These are phyloP conservation scores for Dugesia japonica DNA, from an alignment of 2,888 invertebrate genomes.

Conservation along the genomic window DNA sequence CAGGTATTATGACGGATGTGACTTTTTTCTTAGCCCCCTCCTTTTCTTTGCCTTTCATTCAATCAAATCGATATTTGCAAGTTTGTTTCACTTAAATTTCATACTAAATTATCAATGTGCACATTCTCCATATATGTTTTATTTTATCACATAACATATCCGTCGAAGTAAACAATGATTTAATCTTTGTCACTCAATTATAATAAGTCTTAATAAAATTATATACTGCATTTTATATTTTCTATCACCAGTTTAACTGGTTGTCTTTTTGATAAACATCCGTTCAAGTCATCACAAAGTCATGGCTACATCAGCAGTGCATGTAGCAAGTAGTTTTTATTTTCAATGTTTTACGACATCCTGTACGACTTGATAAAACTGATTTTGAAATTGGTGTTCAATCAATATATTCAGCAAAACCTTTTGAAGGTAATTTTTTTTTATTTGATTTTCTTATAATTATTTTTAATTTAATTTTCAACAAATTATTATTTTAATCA, in stretches of 20 bases:
- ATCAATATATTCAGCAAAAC: background rate
- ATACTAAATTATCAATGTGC: background rate
- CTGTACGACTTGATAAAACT: conserved; percentile 5
- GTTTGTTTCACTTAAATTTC: background rate
- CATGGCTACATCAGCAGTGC: conserved; percentile 16
- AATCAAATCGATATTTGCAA: background rate
- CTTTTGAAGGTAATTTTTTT: background rate
- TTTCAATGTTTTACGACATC: conserved; percentile 15
- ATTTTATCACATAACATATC: conserved; percentile 20
- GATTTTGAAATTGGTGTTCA: background rate
- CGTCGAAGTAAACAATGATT: conserved; percentile 20
- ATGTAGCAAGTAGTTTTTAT: conserved; percentile 16
- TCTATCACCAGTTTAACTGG: background rate
- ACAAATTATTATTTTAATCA: too few relatives aligned
- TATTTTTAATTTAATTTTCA: too few relatives aligned
- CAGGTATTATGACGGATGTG: too few relatives aligned
- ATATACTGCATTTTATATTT: background rate
- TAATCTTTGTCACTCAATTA: conserved; percentile 20
- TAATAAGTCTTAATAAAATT: background rate
- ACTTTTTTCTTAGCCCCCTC: too few relatives aligned
- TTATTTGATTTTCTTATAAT: background rate
- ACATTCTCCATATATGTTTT: conserved; percentile 10
- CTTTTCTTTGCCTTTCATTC: background rate
- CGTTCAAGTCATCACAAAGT: conserved; percentile 20
- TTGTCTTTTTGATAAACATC: conserved; percentile 20